These are phyloP conservation scores for Triplophysa yarkandensis DNA, from an alignment of 2,797 vertebrate species.

Conservation along the genomic window DNA sequence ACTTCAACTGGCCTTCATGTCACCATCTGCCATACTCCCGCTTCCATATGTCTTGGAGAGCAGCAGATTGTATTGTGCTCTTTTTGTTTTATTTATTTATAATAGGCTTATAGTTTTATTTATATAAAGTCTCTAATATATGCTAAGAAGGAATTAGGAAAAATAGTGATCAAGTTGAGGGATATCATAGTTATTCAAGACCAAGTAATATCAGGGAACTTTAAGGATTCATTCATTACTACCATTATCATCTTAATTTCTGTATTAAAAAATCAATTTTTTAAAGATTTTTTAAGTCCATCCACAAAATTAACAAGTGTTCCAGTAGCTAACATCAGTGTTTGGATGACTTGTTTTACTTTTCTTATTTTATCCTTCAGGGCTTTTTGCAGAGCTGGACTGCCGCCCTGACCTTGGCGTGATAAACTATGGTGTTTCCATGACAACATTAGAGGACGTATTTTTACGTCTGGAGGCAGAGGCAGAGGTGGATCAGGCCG, in stretches of 20 bases:
- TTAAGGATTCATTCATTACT: too few species aligned
- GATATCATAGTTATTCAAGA: too few species aligned
- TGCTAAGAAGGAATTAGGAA: background rate
- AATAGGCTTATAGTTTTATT: background rate
- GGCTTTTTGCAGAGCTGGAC: conserved; percentile 90
- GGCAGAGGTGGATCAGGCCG: conserved; percentile 92
- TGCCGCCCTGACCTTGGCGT: conserved; percentile 82
- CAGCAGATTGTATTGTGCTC: conserved; percentile 36
- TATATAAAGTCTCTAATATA: background rate
- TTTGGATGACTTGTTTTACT: background rate
- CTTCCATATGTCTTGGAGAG: conserved; percentile 36
- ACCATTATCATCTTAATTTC: too few species aligned
- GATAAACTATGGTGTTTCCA: conserved; percentile 92
- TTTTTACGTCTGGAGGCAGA: conserved; percentile 93
- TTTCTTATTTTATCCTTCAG: conserved; percentile 63
- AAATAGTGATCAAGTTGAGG: background rate
- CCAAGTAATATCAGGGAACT: too few species aligned
- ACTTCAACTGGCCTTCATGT: conserved; percentile 46
- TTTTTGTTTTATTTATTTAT: conserved; percentile 30
- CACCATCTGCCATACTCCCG: conserved; percentile 26
- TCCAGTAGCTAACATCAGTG: background rate
- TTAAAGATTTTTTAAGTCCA: background rate
- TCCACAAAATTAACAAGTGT: too few species aligned
- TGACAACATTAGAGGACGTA: conserved; percentile 96
- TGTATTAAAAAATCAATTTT: too few species aligned